A percentile compares a stretch with the other conserved stretches of the same genome.
Conservation (phyloP, 2,888 invertebrate species). For the Corythucha ciliata region DNA sequence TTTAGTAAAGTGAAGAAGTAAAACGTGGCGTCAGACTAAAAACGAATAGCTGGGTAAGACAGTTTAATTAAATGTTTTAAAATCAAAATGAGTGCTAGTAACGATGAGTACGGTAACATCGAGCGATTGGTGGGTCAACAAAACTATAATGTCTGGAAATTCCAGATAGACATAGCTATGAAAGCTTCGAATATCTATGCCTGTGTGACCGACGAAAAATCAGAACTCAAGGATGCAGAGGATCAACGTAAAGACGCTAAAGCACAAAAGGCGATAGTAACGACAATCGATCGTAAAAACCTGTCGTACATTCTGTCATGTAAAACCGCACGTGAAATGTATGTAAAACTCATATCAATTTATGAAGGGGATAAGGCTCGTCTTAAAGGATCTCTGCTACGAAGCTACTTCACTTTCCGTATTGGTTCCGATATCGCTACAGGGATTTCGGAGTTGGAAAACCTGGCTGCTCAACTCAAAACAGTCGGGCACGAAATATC, state of each 20-base stretch:
- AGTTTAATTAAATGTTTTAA: too few relatives aligned
- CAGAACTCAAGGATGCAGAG: not conserved
- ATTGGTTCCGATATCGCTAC: conserved; percentile 7
- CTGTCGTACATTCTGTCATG: not conserved
- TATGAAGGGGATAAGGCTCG: conserved; percentile 9
- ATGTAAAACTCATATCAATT: not conserved
- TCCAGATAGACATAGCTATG: conserved; percentile 1
- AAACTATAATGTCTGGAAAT: conserved; percentile 13
- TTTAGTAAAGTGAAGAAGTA: too few relatives aligned
- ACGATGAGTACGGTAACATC: conserved; percentile 5
- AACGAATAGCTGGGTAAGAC: too few relatives aligned
- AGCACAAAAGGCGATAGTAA: conserved; percentile 7
- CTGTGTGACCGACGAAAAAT: conserved; percentile 4
- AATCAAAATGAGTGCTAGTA: conserved; percentile 12
- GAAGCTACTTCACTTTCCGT: conserved; percentile 11
- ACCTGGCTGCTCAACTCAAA: conserved; percentile 10
- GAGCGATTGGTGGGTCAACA: not conserved
- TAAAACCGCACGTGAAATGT: too few relatives aligned
- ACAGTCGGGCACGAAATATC: not conserved
- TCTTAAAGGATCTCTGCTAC: conserved; percentile 1
- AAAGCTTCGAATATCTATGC: conserved; percentile 5
- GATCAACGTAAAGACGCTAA: not conserved
- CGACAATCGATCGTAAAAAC: conserved; percentile 10
- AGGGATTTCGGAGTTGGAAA: conserved; percentile 1
- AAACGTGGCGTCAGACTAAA: too few relatives aligned